Evolutionary conservation across 2,797 vertebrate genomes (phyloP).

Genomic region (Characodon lateralis): DNA sequence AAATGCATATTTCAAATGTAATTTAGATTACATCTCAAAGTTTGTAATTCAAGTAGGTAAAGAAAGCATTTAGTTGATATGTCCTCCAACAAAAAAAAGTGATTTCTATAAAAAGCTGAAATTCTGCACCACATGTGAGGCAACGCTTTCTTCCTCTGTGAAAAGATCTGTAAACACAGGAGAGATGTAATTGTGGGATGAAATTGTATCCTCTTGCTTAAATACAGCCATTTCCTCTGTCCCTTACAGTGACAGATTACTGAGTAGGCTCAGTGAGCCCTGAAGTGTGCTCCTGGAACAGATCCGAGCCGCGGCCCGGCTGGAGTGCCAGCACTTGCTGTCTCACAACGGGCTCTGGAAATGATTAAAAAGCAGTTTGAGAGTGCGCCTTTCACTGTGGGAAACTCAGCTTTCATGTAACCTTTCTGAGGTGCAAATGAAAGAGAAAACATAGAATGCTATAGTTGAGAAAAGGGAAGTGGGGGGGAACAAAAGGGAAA

Average conservation of each 20-base stretch:
- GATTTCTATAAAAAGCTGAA: slow-evolving; percentile 67
- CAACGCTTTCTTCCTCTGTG: slow-evolving; percentile 65
- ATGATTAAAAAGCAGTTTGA: slow-evolving; percentile 87
- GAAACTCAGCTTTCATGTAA: slow-evolving; percentile 81
- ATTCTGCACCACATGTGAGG: slow-evolving; percentile 66
- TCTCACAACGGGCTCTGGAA: slow-evolving; percentile 86
- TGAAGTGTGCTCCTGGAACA: slow-evolving; percentile 75
- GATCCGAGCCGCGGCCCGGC: slow-evolving; percentile 72
- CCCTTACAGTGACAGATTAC: slow-evolving; percentile 82
- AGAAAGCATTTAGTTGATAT: slow-evolving; percentile 59
- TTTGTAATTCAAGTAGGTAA: slow-evolving; percentile 65
- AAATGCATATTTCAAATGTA: slow-evolving; percentile 50
- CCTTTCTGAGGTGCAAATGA: slow-evolving; percentile 77
- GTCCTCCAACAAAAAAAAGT: slow-evolving; percentile 45
- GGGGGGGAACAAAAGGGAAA: slow-evolving; percentile 37
- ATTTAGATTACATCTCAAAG: slow-evolving; percentile 57
- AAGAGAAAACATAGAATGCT: slow-evolving; percentile 68
- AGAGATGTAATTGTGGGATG: slow-evolving; percentile 80
- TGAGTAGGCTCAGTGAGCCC: slow-evolving; percentile 69
- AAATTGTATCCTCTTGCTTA: slow-evolving; percentile 81
- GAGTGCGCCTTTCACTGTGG: slow-evolving; percentile 80
- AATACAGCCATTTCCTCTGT: slow-evolving; percentile 82
- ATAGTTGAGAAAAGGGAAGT: slow-evolving; percentile 55
- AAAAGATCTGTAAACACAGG: slow-evolving; percentile 80
- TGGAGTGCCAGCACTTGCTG: slow-evolving; percentile 71